These are phyloP conservation scores for Escarpia spicata DNA, from an alignment of 2,888 invertebrate species.

Conservation along the genomic window DNA sequence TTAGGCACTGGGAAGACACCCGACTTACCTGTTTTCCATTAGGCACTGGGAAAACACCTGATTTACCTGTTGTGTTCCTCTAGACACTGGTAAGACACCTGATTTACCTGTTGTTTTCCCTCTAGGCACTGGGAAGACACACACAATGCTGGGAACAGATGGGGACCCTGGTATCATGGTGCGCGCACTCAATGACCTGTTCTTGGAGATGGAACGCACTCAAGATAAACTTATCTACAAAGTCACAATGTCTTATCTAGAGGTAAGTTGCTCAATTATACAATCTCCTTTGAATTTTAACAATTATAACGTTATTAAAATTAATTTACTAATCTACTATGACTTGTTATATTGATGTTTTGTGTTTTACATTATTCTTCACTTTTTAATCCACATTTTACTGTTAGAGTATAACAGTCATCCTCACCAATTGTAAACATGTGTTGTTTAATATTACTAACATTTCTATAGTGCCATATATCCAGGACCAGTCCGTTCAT, in stretches of 20 bases:
- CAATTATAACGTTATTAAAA: background rate
- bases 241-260: constrained; percentile 85
- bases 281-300: background rate
- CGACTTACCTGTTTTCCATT: constrained; percentile 21
- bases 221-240: constrained; percentile 70
- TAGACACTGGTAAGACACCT: background rate
- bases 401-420: background rate
- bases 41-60: constrained; percentile 65
- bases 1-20: background rate
- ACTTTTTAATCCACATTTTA: background rate
- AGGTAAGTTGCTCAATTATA: constrained; percentile 66
- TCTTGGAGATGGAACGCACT: constrained; percentile 74
- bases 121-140: constrained; percentile 86
- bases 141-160: constrained; percentile 83
- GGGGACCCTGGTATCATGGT: constrained; percentile 86
- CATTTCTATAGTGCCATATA: too few species aligned
- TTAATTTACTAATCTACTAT: background rate
- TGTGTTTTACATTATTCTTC: background rate
- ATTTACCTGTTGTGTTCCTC: too few species aligned
- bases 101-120: background rate
- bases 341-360: background rate
- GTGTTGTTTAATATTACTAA: too few species aligned
- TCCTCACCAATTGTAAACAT: too few species aligned
- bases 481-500: too few species aligned
- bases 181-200: constrained; percentile 84